Evolutionary conservation across 2,797 vertebrate species (phyloP).

Genomic region (Chiroxiphia lanceolata): DNA sequence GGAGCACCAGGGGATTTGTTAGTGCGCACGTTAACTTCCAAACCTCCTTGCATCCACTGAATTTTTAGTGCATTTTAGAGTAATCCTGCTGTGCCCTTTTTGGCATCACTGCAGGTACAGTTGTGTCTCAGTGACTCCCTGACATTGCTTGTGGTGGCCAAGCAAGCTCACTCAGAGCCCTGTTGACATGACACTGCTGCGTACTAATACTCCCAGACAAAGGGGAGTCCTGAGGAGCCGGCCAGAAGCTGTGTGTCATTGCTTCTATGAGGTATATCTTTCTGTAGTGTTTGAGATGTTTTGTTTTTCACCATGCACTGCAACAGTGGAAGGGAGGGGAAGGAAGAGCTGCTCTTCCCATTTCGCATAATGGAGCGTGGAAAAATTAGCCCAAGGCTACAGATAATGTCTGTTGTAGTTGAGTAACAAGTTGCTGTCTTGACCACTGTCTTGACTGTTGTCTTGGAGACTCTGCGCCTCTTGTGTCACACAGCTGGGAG

Average conservation of each 20-base stretch:
- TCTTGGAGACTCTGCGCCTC: neutral
- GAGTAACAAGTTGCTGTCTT: neutral
- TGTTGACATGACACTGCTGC: neutral
- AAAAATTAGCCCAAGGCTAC: neutral
- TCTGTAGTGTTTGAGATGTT: neutral
- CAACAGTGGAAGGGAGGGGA: neutral
- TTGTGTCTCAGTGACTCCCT: neutral
- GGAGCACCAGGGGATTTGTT: neutral
- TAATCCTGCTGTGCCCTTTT: neutral
- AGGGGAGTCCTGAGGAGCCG: neutral
- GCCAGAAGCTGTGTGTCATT: neutral
- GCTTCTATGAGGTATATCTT: neutral
- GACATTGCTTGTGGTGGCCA: neutral
- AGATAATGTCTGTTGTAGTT: neutral
- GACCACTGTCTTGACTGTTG: neutral
- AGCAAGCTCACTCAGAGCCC: neutral
- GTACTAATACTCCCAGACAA: neutral
- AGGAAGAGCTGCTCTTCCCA: neutral
- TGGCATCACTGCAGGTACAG: neutral
- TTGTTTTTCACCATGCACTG: neutral
- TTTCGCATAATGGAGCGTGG: neutral
- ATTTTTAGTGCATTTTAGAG: neutral
- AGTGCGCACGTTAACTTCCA: neutral
- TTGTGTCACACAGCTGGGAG: neutral
- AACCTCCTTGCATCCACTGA: neutral